Base-by-base conservation (phyloP, 1,140 invertebrate species). In the Calliphora vicina region DNA sequence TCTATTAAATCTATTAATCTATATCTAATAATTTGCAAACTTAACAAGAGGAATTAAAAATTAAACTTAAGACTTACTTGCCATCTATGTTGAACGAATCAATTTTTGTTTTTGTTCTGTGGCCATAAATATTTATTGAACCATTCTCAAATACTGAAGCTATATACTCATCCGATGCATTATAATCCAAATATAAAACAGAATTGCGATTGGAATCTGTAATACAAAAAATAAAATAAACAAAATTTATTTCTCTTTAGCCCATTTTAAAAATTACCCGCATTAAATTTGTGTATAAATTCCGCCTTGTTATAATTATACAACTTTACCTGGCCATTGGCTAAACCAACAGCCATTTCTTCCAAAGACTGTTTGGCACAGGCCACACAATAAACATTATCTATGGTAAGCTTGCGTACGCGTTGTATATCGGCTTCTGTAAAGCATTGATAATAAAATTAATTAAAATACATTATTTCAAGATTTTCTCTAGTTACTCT, bases 171-270 rank as follows among this genome's bases (percentile, higher is more conserved):
- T 90, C 88, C 6, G 85, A 87, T 20, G 84, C 83, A 82, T 88
- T 90, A 67, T 88, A 91, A 74, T 91, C 90, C 80, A 91, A 84
- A 82, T 84, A 88, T 8, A 90, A 73, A 8, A 91, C 88, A 4
- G 87, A 85, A 43, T 85, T 88, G 10, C 87, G 84, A n/a, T 85
- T 82, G 1, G 84, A 76, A 78, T 90, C 87, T 45, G 71, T 5
- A 71, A 71, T 8, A 67, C n/a, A n/a, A n/a, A n/a, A n/a, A n/a
- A n/a, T n/a, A n/a, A n/a, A n/a, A n/a, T n/a, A 35, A 23, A 13
- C 0, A 83, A 35, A 27, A 82, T 67, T 42, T 26, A 73, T 29
- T 29, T 29, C n/a, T n/a, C n/a, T n/a, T n/a, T n/a, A n/a, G n/a
- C n/a, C n/a, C n/a, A n/a, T n/a, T n/a, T n/a, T n/a, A n/a, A n/a